Conservation (phyloP, 2,888 invertebrate genomes). For the Cistogaster globosa region DNA sequence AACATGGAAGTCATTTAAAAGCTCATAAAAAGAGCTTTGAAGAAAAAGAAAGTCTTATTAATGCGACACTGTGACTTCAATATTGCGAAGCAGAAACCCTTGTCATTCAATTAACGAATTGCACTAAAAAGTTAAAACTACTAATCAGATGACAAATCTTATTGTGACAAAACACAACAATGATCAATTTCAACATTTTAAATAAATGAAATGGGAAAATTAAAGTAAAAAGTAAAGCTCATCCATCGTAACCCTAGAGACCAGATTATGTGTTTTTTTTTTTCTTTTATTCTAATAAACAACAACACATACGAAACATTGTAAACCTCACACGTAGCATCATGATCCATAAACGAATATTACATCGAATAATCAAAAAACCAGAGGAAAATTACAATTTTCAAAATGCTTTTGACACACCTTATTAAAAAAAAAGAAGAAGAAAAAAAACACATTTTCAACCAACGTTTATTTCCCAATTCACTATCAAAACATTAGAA, state of each 20-base stretch:
- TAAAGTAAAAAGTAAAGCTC: constrained; percentile 33
- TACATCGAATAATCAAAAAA: constrained; percentile 23
- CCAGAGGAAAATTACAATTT: constrained; percentile 21
- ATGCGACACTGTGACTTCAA: too few relatives aligned
- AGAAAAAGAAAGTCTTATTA: too few relatives aligned
- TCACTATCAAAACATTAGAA: constrained; percentile 60
- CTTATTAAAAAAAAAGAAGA: constrained; percentile 21
- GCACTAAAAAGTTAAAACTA: constrained; percentile 25
- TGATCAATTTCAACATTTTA: constrained; percentile 44
- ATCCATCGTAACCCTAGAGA: constrained; percentile 36
- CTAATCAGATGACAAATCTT: constrained; percentile 56
- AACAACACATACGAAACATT: constrained; percentile 9
- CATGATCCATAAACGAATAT: constrained; percentile 59
- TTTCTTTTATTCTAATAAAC: too few relatives aligned
- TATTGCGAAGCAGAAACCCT: too few relatives aligned
- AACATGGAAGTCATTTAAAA: too few relatives aligned
- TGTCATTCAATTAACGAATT: constrained; percentile 29
- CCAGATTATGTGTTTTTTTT: constrained; percentile 31
- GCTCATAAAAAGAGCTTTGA: too few relatives aligned
- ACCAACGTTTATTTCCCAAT: constrained; percentile 54
- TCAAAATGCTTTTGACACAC: constrained; percentile 61
- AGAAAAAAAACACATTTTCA: constrained; percentile 26
- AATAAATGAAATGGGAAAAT: constrained; percentile 22
- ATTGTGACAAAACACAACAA: constrained; percentile 21
- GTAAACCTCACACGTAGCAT: constrained; percentile 63